A percentile compares a stretch with the other conserved stretches of the same genome.
phyloP scores from a whole-genome alignment of 2,888 invertebrate genomes.

The Panopea generosa region DNA sequence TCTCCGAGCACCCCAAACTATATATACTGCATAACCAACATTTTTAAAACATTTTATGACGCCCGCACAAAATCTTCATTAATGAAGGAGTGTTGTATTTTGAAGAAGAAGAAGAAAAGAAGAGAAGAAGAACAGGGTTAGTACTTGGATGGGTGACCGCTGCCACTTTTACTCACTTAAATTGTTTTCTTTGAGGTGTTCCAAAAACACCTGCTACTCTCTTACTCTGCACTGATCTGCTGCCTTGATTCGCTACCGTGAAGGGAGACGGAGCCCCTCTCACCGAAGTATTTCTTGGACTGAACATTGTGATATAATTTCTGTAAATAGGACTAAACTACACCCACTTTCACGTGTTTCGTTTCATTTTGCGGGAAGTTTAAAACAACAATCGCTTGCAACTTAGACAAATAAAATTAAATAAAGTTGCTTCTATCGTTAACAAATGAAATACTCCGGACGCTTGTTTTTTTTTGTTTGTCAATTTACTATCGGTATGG shows the following conservation, averaged over 20 bases:
- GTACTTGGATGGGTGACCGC: too few relatives aligned
- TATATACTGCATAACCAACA: too few relatives aligned
- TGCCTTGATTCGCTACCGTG: conserved; percentile 63
- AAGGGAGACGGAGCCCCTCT: conserved; percentile 69
- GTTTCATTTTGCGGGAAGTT: conserved; percentile 5
- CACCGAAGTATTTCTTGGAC: conserved; percentile 56
- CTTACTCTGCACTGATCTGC: conserved; percentile 61
- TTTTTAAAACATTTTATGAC: too few relatives aligned
- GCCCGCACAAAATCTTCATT: too few relatives aligned
- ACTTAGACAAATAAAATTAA: background rate
- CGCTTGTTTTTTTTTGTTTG: background rate
- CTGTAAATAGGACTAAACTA: background rate
- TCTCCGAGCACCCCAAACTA: too few relatives aligned
- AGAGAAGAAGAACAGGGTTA: too few relatives aligned
- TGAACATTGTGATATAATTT: conserved; percentile 62
- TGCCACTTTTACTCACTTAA: conserved; percentile 55
- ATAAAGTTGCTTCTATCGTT: background rate
- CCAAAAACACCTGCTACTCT: conserved; percentile 65
- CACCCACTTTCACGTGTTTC: background rate
- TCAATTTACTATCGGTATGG: too few relatives aligned
- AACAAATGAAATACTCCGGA: background rate
- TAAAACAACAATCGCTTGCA: background rate
- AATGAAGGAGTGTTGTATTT: too few relatives aligned
- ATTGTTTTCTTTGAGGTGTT: conserved; percentile 65
- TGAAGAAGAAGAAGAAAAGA: too few relatives aligned